Base-by-base conservation (phyloP, 2,113 vertebrate species). In the Saccopteryx leptura region DNA sequence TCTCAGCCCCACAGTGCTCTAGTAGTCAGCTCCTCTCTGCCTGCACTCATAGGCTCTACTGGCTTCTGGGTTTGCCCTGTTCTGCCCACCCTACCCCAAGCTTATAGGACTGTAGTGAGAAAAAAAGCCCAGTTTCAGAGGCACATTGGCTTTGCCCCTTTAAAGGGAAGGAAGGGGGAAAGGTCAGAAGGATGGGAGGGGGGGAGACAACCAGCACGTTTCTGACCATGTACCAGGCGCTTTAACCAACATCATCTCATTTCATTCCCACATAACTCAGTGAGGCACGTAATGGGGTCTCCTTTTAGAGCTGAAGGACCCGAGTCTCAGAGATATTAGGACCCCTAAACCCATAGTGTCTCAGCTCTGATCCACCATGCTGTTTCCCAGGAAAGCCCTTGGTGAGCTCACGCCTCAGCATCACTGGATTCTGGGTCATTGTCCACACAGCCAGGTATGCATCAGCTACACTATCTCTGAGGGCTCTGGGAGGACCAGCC, bases 271-370 rank as follows among this genome's bases (percentile, higher is more conserved):
- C 4, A 78, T 33, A 80, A 65, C 24, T 66, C 39, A 81, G 74
- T 28, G 18, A 71, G 66, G 72, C 54, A 91, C n/a, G 39, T 78
- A 79, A 94, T 33, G 54, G 23, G 79, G 65, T 84, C 23, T 96
- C 31, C 9, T 84, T 96, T 88, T 72, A 90, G 39, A 95, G 63
- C 15, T 1, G n/a, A 96, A 58, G 21, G 75, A 94, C 19, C 23
- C 17, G 58, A 60, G 52, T 90, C 54, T 82, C 50, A 68, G 68
- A 54, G 50, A 93, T 68, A 48, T 1, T 71, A 71, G 48, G 66
- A 78, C 68, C 26, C 56, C 48, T 26, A 60, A 75, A 78, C 21
- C 48, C 26, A 46, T 26, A 46, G 60, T 85, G 31, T 89, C 28
- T 78, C 68, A 39, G 46, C 26, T 90, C 79, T 75, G 61, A 56